A percentile compares a stretch with the other conserved stretches of the same genome.
These are phyloP conservation scores for Orientallactaga bullata DNA, from an alignment of 2,113 vertebrate genomes.

Conservation along the genomic window DNA sequence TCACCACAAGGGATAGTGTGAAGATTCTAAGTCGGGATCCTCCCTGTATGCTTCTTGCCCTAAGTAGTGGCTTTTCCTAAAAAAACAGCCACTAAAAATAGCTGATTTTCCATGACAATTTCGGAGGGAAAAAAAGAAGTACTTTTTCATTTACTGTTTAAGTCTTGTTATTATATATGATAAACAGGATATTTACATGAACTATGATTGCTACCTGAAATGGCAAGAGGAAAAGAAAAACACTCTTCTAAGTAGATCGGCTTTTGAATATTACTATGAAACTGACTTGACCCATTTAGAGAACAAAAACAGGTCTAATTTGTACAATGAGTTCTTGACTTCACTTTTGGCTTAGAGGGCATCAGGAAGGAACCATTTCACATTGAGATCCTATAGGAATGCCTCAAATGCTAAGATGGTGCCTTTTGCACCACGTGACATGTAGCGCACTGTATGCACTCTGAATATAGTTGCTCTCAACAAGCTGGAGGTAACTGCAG, in stretches of 20 bases:
- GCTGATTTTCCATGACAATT: constrained; percentile 34
- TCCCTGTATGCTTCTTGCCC: constrained; percentile 13
- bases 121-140: not conserved
- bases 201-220: not conserved
- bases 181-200: not conserved
- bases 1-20: constrained; percentile 22
- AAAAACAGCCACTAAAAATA: constrained; percentile 51
- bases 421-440: constrained; percentile 18
- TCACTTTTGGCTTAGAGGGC: constrained; percentile 4
- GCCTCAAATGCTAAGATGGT: constrained; percentile 18
- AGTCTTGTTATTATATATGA: not conserved
- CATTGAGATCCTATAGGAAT: constrained; percentile 9
- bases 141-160: constrained; percentile 52
- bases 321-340: not conserved
- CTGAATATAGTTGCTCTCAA: not conserved
- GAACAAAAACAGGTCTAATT: not conserved
- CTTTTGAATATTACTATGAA: constrained; percentile 12
- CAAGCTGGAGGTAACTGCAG: not conserved
- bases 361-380: not conserved
- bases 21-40: constrained; percentile 68
- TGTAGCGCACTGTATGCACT: not conserved
- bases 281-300: constrained; percentile 9
- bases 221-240: constrained; percentile 46
- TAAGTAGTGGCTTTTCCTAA: constrained; percentile 21
- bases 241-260: not conserved